Evolutionary conservation across 2,888 invertebrate genomes (phyloP).

Genomic region (Ophion costatus): DNA sequence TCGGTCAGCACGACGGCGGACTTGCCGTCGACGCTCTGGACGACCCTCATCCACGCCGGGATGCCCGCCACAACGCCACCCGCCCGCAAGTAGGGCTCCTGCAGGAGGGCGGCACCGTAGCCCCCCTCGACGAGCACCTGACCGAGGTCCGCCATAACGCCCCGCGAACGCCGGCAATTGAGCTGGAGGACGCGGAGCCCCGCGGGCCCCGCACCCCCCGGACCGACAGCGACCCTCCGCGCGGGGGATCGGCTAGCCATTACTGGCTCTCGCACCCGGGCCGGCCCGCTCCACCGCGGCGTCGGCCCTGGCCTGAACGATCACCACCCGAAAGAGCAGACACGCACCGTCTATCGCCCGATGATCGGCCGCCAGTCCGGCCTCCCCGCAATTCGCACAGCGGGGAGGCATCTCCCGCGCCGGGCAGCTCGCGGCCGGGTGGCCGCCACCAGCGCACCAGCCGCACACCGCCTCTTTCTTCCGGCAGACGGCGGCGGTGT

Average conservation of each 20-base stretch:
- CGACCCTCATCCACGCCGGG: neutral
- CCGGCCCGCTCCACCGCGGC: neutral
- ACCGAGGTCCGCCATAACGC: too few relatives aligned
- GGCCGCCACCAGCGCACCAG: neutral
- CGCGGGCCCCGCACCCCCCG: too few relatives aligned
- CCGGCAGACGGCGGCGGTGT: neutral
- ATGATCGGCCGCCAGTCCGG: neutral
- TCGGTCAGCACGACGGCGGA: neutral
- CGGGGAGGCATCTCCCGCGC: neutral
- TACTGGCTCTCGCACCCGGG: neutral
- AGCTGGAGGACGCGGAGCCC: too few relatives aligned
- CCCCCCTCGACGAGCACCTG: too few relatives aligned
- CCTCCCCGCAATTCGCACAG: conserved; percentile 16
- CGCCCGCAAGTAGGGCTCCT: neutral
- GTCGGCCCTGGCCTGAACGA: neutral
- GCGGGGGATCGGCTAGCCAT: neutral
- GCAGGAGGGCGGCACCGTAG: too few relatives aligned
- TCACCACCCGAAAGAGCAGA: neutral
- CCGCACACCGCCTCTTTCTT: neutral
- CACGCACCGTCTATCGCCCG: neutral
- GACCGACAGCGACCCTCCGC: neutral
- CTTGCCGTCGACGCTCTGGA: neutral
- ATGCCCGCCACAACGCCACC: neutral
- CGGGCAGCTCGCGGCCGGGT: neutral
- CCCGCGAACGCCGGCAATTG: too few relatives aligned